Conservation (phyloP, 2,113 vertebrate genomes). For the Anguilla rostrata region DNA sequence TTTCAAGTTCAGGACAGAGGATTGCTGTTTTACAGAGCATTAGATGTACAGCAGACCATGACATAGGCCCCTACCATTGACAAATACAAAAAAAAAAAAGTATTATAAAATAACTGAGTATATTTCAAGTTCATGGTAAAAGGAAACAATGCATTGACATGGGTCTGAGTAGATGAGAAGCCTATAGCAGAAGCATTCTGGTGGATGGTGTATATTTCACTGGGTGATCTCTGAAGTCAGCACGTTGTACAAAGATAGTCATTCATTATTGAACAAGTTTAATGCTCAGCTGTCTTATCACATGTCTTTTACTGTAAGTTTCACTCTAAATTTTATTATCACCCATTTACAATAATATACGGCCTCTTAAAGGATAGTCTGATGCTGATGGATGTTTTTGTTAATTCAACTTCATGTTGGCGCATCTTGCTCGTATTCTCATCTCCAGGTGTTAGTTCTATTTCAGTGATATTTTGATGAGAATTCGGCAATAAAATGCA, state of each 20-base stretch:
- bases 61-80: background rate
- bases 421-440: conserved; percentile 54
- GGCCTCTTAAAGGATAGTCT: conserved; percentile 38
- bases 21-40: too few species aligned
- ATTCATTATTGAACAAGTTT: conserved; percentile 21
- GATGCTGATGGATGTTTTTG: conserved; percentile 25
- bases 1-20: too few species aligned
- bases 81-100: background rate
- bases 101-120: background rate
- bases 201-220: background rate
- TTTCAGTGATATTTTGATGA: conserved; percentile 58
- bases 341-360: conserved; percentile 40
- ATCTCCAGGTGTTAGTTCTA: conserved; percentile 57
- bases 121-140: background rate
- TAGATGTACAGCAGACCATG: background rate
- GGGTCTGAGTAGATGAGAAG: background rate
- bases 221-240: background rate
- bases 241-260: conserved; percentile 7
- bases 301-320: conserved; percentile 1
- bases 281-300: conserved; percentile 30
- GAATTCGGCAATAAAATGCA: conserved; percentile 54
- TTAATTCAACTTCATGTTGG: conserved; percentile 51
- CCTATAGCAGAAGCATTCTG: background rate
- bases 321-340: conserved; percentile 43
- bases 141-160: background rate